A percentile compares a stretch with the other conserved stretches of the same genome.
Conservation (phyloP, 2,888 invertebrate species). For the Thelaira solivaga region DNA sequence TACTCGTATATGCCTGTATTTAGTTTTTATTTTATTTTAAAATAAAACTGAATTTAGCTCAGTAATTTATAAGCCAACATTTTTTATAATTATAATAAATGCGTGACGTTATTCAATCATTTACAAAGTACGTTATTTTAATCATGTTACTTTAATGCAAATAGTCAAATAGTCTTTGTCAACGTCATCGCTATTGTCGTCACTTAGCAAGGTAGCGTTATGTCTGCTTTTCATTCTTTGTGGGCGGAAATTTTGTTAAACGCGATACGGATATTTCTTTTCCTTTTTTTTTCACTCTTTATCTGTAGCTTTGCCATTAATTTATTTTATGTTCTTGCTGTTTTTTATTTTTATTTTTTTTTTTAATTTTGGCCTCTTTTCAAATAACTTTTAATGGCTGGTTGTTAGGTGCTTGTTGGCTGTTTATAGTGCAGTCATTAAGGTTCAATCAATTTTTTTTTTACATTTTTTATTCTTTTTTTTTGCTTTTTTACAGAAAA, state of each 20-base stretch:
- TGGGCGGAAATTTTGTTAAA: conserved; percentile 5
- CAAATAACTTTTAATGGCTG: conserved; percentile 50
- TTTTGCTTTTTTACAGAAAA: background rate
- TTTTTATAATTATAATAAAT: background rate
- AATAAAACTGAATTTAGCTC: background rate
- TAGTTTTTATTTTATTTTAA: no score
- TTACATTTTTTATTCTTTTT: background rate
- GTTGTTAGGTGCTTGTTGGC: conserved; percentile 36
- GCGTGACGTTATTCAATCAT: background rate
- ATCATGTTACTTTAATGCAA: background rate
- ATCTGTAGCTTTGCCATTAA: conserved; percentile 11
- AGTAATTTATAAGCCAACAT: background rate
- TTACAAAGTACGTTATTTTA: background rate
- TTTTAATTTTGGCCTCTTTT: conserved; percentile 16
- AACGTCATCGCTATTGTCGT: conserved; percentile 18
- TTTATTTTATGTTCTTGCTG: background rate
- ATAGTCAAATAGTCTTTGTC: conserved; percentile 21
- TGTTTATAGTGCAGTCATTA: conserved; percentile 39
- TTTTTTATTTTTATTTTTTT: background rate
- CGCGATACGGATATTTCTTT: no score
- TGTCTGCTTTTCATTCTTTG: conserved; percentile 34
- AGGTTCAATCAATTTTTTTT: conserved; percentile 34
- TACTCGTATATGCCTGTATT: no score
- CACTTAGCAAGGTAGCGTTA: background rate
- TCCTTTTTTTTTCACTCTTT: background rate